Conservation (phyloP, 2,888 invertebrate genomes). For the Emesis furor region DNA sequence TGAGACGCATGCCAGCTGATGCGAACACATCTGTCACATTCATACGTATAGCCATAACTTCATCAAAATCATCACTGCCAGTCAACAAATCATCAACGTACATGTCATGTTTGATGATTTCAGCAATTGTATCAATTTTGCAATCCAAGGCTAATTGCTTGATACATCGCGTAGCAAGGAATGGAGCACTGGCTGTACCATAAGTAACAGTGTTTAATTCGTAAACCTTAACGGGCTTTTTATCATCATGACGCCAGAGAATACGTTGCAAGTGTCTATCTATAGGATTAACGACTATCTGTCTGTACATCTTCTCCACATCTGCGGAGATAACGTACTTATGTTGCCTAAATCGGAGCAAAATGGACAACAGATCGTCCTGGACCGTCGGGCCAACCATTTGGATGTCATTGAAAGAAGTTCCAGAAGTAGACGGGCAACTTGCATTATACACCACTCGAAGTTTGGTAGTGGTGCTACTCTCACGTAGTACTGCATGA, state of each 20-base stretch:
- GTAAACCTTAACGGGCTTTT: neutral
- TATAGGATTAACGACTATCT: neutral
- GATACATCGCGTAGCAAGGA: neutral
- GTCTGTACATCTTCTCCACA: slow-evolving; percentile 2
- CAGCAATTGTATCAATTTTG: neutral
- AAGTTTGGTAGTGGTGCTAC: neutral
- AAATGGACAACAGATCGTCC: neutral
- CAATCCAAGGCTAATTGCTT: neutral
- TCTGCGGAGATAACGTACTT: slow-evolving; percentile 11
- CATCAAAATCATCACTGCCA: slow-evolving; percentile 6
- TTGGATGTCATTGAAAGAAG: neutral
- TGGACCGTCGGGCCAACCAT: neutral
- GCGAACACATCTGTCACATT: too few species aligned
- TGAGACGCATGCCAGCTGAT: slow-evolving; percentile 8
- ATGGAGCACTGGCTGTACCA: slow-evolving; percentile 17
- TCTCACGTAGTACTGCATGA: neutral
- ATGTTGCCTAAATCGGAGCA: slow-evolving; percentile 3
- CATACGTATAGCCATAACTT: neutral
- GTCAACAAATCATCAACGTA: slow-evolving; percentile 34
- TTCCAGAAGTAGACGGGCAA: neutral
- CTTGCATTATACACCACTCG: neutral
- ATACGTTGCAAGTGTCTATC: neutral
- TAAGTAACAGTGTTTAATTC: slow-evolving; percentile 12
- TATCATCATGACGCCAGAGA: neutral
- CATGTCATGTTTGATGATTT: slow-evolving; percentile 29